Evolutionary conservation across 2,797 vertebrate genomes (phyloP).

Genomic region (Catostomus latipinnis): DNA sequence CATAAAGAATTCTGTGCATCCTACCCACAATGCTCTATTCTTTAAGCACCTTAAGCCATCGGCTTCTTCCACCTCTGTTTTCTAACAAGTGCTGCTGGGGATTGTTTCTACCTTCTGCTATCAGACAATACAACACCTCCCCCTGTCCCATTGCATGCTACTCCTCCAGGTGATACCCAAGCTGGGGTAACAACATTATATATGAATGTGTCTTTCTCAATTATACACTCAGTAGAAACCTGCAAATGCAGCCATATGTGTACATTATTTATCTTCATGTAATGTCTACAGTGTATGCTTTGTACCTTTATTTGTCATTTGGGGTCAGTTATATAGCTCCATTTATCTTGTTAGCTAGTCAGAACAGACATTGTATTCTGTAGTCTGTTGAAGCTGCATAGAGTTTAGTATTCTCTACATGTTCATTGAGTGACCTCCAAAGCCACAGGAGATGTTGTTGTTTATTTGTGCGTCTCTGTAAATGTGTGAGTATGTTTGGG

Average conservation of each 20-base stretch:
- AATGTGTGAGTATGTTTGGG: constrained; percentile 59
- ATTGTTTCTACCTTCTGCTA: constrained; percentile 26
- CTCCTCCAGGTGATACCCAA: constrained; percentile 4
- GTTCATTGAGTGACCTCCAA: constrained; percentile 65
- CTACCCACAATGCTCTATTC: constrained; percentile 3
- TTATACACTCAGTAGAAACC: not conserved
- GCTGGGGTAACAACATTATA: constrained; percentile 6
- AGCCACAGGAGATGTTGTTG: constrained; percentile 73
- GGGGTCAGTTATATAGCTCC: constrained; percentile 1
- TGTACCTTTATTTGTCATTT: not conserved
- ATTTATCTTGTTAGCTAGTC: not conserved
- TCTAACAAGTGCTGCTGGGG: constrained; percentile 2
- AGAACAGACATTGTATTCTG: not conserved
- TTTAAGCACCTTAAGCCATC: constrained; percentile 1
- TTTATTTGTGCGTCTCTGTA: constrained; percentile 33
- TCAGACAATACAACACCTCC: constrained; percentile 2
- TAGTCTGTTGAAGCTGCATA: constrained; percentile 51
- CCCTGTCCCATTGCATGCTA: not conserved
- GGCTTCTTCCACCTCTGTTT: constrained; percentile 7
- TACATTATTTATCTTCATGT: not conserved
- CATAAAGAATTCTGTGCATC: not conserved
- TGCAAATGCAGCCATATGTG: not conserved
- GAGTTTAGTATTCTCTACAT: constrained; percentile 66
- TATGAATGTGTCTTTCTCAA: not conserved
- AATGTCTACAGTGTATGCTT: not conserved